phyloP scores from a whole-genome alignment of 2,113 vertebrate genomes.

The Centropristis striata region DNA sequence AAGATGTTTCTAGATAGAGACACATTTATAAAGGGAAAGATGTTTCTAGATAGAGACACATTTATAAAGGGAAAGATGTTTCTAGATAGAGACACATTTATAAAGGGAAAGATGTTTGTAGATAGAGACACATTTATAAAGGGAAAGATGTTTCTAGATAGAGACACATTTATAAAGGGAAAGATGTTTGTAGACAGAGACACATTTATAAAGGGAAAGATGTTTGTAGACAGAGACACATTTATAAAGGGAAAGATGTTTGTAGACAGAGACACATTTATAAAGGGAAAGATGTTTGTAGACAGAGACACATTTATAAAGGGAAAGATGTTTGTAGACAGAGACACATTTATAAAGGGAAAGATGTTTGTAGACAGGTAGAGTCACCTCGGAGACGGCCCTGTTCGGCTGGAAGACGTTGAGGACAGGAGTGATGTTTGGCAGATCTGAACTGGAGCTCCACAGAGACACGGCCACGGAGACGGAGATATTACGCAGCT shows the following conservation, averaged over 20 bases:
- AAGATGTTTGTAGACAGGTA: no score
- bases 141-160: no score
- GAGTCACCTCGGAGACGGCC: conserved; percentile 46
- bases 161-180: background rate
- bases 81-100: background rate
- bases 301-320: background rate
- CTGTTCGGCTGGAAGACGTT: conserved; percentile 68
- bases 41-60: no score
- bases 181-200: no score
- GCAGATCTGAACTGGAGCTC: conserved; percentile 74
- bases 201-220: background rate
- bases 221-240: no score
- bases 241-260: no score
- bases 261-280: background rate
- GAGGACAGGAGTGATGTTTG: conserved; percentile 87
- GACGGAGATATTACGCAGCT: conserved; percentile 88
- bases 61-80: no score
- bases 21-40: background rate
- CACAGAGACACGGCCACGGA: conserved; percentile 86
- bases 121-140: background rate
- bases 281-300: no score
- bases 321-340: no score
- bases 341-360: background rate
- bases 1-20: no score
- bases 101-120: no score